phyloP scores from a whole-genome alignment of 2,113 vertebrate genomes.

The Camelus dromedarius region DNA sequence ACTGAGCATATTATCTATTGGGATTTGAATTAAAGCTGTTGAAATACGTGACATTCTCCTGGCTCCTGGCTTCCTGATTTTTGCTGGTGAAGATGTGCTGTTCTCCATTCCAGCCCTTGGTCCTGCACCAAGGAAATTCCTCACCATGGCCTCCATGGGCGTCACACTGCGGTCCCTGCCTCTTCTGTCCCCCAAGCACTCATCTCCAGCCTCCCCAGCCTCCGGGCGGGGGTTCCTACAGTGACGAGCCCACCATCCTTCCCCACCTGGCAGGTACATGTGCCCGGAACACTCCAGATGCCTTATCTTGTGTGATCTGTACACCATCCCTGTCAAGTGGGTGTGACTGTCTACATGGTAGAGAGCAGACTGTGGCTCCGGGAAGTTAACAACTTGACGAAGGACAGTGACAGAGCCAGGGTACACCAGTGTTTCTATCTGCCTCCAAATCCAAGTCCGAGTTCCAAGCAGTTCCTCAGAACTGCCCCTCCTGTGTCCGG shows the following conservation, averaged over 20 bases:
- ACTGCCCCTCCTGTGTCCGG: too few relatives aligned
- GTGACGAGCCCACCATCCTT: accelerated
- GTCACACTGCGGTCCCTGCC: not conserved
- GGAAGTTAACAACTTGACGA: not conserved
- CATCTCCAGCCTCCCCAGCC: not conserved
- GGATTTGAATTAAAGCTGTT: conserved; percentile 9
- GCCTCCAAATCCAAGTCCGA: not conserved
- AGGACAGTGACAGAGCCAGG: not conserved
- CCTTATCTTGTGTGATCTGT: not conserved
- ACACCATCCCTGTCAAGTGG: not conserved
- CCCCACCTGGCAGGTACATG: not conserved
- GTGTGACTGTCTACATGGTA: not conserved
- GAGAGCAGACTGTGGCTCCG: not conserved
- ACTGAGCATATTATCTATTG: not conserved
- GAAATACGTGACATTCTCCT: not conserved
- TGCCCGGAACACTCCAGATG: not conserved
- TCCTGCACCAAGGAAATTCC: not conserved
- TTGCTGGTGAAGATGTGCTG: not conserved
- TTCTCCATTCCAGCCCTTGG: not conserved
- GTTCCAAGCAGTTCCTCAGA: not conserved
- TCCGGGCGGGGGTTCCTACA: not conserved
- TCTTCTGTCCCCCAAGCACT: accelerated
- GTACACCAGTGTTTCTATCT: not conserved
- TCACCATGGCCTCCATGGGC: accelerated
- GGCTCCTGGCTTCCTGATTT: not conserved